Percentiles rank a stretch among this genome's conserved stretches.
Conservation (phyloP, 2,797 vertebrate genomes). For the Anas flavirostris region DNA sequence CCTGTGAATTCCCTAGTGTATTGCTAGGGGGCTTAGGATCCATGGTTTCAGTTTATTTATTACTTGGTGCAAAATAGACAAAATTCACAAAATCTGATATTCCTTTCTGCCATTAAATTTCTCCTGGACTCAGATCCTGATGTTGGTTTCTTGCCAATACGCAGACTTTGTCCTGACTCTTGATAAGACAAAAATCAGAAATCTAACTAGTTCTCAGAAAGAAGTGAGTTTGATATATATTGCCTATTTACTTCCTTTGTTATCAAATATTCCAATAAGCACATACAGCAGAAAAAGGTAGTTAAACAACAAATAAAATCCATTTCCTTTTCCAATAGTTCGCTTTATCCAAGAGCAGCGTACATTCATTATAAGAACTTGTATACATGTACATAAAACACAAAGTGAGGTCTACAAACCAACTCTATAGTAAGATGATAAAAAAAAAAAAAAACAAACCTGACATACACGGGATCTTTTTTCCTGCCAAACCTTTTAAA, state of each 20-base stretch:
- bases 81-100: not conserved
- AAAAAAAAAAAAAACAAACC: not conserved
- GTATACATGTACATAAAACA: not conserved
- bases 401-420: not conserved
- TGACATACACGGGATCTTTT: not conserved
- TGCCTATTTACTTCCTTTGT: not conserved
- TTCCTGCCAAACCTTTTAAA: not conserved
- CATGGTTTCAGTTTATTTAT: not conserved
- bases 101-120: not conserved
- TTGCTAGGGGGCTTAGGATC: not conserved
- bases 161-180: not conserved
- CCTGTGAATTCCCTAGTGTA: not conserved
- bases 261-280: not conserved
- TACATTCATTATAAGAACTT: not conserved
- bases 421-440: not conserved
- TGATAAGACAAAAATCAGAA: not conserved
- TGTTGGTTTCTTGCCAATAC: not conserved
- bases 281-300: not conserved
- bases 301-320: not conserved
- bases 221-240: rapidly evolving
- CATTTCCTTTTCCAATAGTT: not conserved
- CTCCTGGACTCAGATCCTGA: not conserved
- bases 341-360: not conserved
- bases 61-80: not conserved
- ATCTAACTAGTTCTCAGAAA: not conserved